Evolutionary conservation across 2,797 vertebrate species (phyloP).

Genomic region (Labroides dimidiatus): DNA sequence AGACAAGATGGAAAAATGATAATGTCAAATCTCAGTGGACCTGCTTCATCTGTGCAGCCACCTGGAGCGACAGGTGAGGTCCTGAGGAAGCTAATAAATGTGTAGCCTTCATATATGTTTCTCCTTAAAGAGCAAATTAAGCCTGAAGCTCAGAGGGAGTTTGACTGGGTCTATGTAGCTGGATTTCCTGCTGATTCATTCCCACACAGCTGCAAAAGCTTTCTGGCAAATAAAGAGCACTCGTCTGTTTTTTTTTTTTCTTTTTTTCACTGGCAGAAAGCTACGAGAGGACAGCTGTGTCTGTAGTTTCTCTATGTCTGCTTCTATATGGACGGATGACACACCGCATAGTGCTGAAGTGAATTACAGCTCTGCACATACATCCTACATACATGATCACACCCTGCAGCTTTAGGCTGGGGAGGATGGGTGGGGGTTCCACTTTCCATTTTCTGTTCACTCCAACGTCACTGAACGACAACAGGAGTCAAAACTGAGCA

Average conservation of each 20-base stretch:
- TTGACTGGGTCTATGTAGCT: constrained; percentile 13
- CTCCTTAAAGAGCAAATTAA: background rate
- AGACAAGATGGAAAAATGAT: constrained; percentile 44
- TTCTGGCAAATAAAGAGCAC: constrained; percentile 53
- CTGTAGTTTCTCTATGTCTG: constrained; percentile 25
- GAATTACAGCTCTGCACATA: background rate
- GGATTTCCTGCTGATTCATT: constrained; percentile 22
- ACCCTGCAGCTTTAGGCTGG: background rate
- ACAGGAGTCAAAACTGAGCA: background rate
- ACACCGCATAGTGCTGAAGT: background rate
- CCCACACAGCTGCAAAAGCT: constrained; percentile 73
- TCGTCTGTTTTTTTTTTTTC: constrained; percentile 47
- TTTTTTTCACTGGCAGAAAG: background rate
- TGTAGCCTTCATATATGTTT: too few species aligned
- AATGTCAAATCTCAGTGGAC: too few species aligned
- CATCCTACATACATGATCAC: constrained; percentile 1
- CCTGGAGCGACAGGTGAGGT: constrained; percentile 54
- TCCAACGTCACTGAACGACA: background rate
- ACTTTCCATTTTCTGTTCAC: constrained; percentile 11
- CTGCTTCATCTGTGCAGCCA: too few species aligned
- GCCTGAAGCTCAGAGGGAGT: constrained; percentile 16
- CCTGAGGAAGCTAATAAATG: background rate
- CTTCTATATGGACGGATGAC: background rate
- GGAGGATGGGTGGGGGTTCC: too few species aligned
- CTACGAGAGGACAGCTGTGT: constrained; percentile 53